phyloP scores from a whole-genome alignment of 2,797 vertebrate species.

The Acrocephalus scirpaceus region DNA sequence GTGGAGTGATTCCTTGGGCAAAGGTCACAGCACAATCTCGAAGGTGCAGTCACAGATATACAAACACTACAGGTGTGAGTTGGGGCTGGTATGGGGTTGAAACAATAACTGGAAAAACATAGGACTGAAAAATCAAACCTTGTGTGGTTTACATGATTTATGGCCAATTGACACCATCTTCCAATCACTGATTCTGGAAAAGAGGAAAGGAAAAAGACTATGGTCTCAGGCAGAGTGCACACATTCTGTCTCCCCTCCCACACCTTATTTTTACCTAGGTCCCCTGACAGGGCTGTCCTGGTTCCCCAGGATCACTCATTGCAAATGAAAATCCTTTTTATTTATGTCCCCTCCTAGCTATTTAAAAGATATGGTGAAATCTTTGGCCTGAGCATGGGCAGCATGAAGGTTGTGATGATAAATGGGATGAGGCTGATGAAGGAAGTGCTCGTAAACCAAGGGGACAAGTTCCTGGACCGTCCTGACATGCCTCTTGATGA shows the following conservation, averaged over 20 bases:
- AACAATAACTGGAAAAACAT: neutral
- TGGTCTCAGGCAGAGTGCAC: fast-evolving
- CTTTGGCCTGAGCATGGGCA: constrained; percentile 71
- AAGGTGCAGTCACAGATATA: neutral
- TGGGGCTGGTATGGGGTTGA: neutral
- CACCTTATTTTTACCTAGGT: fast-evolving
- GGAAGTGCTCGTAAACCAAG: constrained; percentile 82
- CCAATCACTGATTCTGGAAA: neutral
- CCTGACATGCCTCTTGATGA: constrained; percentile 63
- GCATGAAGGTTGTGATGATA: constrained; percentile 66
- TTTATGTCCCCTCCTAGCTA: constrained; percentile 53
- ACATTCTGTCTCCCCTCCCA: fast-evolving
- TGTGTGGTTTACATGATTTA: neutral
- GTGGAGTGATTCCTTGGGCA: neutral
- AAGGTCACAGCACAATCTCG: fast-evolving
- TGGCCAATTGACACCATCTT: neutral
- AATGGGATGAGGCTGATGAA: constrained; percentile 82
- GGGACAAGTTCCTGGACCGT: constrained; percentile 79
- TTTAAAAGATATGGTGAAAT: constrained; percentile 82
- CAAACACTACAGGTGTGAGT: fast-evolving
- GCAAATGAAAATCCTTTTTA: neutral
- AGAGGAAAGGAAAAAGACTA: neutral
- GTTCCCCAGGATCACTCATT: neutral
- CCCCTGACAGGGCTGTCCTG: neutral
- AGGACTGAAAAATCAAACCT: neutral